phyloP scores from a whole-genome alignment of 37 sponge, comb jelly and placozoan genomes.

The Beroe forskalii region DNA sequence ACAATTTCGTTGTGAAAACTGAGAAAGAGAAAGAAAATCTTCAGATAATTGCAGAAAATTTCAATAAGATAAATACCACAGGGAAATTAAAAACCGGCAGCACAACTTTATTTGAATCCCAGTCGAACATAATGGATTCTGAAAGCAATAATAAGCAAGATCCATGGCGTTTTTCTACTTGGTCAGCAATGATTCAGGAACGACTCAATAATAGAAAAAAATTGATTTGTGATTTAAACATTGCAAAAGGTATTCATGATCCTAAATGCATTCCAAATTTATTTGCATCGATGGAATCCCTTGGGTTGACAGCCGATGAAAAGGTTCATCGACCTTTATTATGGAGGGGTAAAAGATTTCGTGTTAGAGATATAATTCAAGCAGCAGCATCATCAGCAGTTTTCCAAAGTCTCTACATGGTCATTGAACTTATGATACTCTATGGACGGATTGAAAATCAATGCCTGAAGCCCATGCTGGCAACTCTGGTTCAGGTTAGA shows the following conservation, averaged over 20 bases:
- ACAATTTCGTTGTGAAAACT: conserved; percentile 10
- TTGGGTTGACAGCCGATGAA: not conserved
- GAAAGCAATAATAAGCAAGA: no score
- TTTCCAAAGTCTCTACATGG: not conserved
- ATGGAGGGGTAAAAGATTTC: not conserved
- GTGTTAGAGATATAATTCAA: not conserved
- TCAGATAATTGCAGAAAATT: not conserved
- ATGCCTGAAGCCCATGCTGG: not conserved
- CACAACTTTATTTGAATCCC: no score
- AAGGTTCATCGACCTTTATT: not conserved
- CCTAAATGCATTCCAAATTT: not conserved
- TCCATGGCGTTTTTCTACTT: no score
- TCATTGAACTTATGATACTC: not conserved
- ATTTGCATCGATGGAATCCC: not conserved
- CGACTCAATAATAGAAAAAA: not conserved
- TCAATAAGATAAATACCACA: no score
- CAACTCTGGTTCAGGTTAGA: not conserved
- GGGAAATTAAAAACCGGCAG: no score
- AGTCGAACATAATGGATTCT: no score
- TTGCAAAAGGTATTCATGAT: not conserved
- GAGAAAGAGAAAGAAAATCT: conserved; percentile 2
- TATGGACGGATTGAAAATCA: not conserved
- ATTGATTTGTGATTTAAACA: not conserved
- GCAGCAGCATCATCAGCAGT: not conserved
- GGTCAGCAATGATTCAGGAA: no score